phyloP scores from a whole-genome alignment of 2,113 vertebrate genomes.

The Acrocephalus kingi region DNA sequence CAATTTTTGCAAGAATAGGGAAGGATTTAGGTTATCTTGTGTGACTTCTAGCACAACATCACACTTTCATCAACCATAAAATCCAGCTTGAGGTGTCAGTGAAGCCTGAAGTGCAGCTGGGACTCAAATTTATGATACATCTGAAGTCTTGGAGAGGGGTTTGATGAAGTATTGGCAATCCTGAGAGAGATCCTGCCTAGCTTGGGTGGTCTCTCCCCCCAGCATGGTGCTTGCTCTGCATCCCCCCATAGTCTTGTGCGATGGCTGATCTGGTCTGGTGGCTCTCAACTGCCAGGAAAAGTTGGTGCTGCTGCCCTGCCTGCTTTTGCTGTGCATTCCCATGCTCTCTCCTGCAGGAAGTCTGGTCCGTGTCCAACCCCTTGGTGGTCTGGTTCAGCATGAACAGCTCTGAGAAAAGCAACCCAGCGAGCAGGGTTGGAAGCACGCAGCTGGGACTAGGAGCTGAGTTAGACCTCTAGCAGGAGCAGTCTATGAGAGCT shows the following conservation, averaged over 20 bases:
- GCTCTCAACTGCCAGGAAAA: constrained; percentile 2
- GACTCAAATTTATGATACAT: neutral
- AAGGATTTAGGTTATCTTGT: neutral
- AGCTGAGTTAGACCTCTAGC: neutral
- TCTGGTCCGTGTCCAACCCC: constrained; percentile 31
- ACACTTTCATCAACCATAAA: neutral
- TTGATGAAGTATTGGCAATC: neutral
- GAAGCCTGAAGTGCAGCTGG: neutral
- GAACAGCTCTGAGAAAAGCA: neutral
- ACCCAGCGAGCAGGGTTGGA: neutral
- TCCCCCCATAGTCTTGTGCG: neutral
- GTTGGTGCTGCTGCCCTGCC: neutral
- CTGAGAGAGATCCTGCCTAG: neutral
- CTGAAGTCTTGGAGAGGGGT: neutral
- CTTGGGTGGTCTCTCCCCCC: neutral
- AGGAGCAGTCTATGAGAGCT: neutral
- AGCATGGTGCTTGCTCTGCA: neutral
- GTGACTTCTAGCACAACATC: neutral
- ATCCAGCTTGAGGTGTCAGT: neutral
- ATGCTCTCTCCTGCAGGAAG: constrained; percentile 33
- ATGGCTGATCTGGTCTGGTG: neutral
- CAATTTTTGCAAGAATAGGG: neutral
- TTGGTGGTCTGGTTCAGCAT: constrained; percentile 41
- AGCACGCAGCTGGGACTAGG: neutral
- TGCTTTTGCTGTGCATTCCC: constrained; percentile 25